Evolutionary conservation across 2,888 invertebrate species (phyloP).

Genomic region (Nycteola revayana): DNA sequence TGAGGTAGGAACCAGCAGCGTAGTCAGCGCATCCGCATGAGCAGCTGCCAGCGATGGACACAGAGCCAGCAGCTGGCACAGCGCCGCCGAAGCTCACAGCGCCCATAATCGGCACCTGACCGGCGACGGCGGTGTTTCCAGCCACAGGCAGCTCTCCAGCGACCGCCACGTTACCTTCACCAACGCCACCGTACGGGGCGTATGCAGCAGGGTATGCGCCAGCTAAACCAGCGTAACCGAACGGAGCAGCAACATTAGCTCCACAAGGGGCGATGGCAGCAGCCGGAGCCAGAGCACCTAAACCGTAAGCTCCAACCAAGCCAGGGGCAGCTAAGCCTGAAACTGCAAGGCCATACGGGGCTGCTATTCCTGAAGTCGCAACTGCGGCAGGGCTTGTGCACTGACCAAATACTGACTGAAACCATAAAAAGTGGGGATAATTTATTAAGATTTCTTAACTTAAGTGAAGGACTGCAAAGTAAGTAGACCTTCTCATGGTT

Average conservation of each 20-base stretch:
- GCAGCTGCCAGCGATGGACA: constrained; percentile 48
- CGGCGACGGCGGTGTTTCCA: constrained; percentile 40
- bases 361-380: constrained; percentile 2
- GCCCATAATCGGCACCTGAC: constrained; percentile 46
- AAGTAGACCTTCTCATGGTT: no score
- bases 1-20: neutral
- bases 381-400: constrained; percentile 2
- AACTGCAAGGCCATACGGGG: constrained; percentile 5
- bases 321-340: constrained; percentile 6
- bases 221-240: constrained; percentile 3
- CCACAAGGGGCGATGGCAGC: neutral
- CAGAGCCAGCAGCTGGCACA: constrained; percentile 45
- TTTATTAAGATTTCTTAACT: no score
- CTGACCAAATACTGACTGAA: constrained; percentile 2
- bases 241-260: neutral
- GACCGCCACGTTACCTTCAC: constrained; percentile 41
- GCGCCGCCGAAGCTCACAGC: constrained; percentile 46
- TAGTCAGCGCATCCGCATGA: constrained; percentile 26
- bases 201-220: constrained; percentile 11
- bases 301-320: constrained; percentile 3
- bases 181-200: constrained; percentile 31
- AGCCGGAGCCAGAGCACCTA: constrained; percentile 2
- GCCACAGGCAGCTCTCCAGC: constrained; percentile 43
- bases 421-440: no score
- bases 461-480: no score